Conservation (phyloP, 2,113 vertebrate genomes). For the Engystomops pustulosus region DNA sequence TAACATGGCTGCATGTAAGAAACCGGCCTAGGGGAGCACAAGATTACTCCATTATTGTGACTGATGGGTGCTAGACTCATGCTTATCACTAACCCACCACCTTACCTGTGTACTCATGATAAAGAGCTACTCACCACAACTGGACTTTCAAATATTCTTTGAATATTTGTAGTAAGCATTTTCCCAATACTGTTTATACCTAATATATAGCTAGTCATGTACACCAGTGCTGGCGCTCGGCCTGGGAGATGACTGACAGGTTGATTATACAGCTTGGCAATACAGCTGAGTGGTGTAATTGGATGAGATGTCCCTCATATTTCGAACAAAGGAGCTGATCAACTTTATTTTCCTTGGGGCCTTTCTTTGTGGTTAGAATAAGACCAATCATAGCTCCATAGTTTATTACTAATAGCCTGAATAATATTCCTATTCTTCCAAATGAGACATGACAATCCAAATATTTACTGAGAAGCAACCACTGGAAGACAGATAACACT, state of each 20-base stretch:
- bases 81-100: no score
- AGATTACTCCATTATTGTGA: no score
- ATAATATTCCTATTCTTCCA: not conserved
- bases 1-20: no score
- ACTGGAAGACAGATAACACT: no score
- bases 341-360: not conserved
- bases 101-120: no score
- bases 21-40: no score
- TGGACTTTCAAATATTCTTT: not conserved
- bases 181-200: not conserved
- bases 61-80: no score
- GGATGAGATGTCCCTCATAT: not conserved
- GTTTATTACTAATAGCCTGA: not conserved
- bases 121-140: no score
- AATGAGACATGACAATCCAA: not conserved
- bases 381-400: not conserved
- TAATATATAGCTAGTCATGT: not conserved
- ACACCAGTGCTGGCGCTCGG: not conserved
- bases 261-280: not conserved
- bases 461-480: not conserved
- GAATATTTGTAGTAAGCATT: not conserved
- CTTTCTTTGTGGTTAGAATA: not conserved
- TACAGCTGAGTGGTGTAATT: not conserved
- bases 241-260: not conserved
- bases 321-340: not conserved